Conservation (phyloP, 2,113 vertebrate species). For the Nettapus auritus region DNA sequence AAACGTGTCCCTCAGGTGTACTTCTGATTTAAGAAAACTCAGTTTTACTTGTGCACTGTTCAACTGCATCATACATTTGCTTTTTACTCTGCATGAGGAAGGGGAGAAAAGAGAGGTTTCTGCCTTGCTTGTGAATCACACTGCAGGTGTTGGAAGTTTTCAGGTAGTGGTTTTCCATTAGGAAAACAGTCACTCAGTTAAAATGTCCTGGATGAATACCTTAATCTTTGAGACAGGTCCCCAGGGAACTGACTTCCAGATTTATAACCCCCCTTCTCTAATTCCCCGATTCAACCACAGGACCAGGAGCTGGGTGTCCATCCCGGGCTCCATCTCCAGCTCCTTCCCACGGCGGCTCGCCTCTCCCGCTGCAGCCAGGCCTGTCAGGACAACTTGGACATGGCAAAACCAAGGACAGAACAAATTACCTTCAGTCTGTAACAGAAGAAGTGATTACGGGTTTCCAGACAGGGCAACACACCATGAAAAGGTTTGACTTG, state of each 20-base stretch:
- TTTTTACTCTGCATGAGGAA: fast-evolving
- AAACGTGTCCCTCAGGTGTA: background rate
- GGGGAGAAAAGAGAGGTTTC: background rate
- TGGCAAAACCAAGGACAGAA: background rate
- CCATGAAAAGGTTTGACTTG: background rate
- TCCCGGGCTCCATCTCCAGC: background rate
- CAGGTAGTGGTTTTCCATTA: background rate
- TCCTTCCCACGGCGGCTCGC: fast-evolving
- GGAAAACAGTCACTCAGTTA: background rate
- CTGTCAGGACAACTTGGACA: fast-evolving
- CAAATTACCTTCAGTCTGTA: background rate
- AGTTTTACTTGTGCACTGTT: background rate
- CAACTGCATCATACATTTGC: background rate
- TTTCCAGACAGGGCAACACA: background rate
- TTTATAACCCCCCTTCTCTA: background rate
- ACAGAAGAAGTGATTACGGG: background rate
- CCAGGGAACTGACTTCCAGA: fast-evolving
- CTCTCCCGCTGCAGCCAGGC: background rate
- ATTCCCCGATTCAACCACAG: background rate
- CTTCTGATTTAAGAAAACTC: background rate
- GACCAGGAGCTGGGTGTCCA: background rate
- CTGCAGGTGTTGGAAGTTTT: background rate
- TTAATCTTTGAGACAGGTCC: background rate
- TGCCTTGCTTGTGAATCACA: background rate
- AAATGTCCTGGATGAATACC: background rate